Evolutionary conservation across 2,888 invertebrate species (phyloP).

Genomic region (Bruchidius siliquastri): DNA sequence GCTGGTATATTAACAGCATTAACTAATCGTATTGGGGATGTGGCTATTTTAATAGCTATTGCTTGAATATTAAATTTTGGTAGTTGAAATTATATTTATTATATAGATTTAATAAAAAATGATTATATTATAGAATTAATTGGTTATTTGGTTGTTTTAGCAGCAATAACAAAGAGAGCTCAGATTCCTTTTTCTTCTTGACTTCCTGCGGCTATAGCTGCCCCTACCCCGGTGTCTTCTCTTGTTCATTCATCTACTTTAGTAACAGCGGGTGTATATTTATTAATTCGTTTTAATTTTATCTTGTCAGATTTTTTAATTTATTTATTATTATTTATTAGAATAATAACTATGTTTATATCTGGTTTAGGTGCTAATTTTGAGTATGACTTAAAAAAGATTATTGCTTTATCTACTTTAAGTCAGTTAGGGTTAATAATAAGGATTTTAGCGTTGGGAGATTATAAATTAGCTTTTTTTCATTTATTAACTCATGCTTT

Average conservation of each 20-base stretch:
- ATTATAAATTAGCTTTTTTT: constrained; percentile 60
- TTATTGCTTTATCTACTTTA: constrained; percentile 69
- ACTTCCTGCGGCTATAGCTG: constrained; percentile 16
- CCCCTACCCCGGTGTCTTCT: constrained; percentile 13
- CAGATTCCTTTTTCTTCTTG: constrained; percentile 75
- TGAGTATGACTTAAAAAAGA: constrained; percentile 70
- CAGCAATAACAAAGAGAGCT: constrained; percentile 71
- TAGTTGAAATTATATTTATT: constrained; percentile 9
- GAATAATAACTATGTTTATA: constrained; percentile 58
- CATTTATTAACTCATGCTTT: constrained; percentile 69
- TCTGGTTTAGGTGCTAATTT: constrained; percentile 61
- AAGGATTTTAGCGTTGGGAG: constrained; percentile 47
- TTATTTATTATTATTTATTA: constrained; percentile 55
- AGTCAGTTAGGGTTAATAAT: constrained; percentile 73
- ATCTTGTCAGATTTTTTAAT: constrained; percentile 48
- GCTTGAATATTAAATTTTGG: constrained; percentile 16
- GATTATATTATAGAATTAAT: background rate
- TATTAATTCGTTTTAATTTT: constrained; percentile 62
- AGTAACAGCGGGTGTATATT: constrained; percentile 44
- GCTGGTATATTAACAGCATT: constrained; percentile 68
- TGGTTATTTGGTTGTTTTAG: constrained; percentile 34
- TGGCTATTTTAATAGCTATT: constrained; percentile 54
- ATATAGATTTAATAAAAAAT: constrained; percentile 4
- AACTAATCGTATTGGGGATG: constrained; percentile 71
- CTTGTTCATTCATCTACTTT: constrained; percentile 35